Base-by-base conservation (phyloP, 2,113 vertebrate species). In the Corydoras maculifer region DNA sequence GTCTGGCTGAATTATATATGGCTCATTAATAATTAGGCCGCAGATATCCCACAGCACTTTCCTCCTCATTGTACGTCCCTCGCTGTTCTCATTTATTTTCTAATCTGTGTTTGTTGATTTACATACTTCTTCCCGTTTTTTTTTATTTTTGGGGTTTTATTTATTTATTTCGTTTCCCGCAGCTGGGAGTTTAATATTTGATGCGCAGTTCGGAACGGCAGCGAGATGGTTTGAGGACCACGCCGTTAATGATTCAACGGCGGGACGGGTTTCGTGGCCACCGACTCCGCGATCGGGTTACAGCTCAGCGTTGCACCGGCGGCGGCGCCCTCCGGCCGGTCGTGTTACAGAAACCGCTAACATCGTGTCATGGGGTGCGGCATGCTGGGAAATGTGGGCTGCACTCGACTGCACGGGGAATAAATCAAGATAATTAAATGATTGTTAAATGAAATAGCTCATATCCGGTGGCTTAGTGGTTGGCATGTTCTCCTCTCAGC, bases 21-120 rank as follows among this genome's bases (percentile, higher is more conserved):
- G 75, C 86, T 88, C 85, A 90, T 90, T 86, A 89, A 90, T 89
- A 84, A 90, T 89, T 89, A 84, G 73, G 80, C 77, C 80, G 84
- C 85, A 80, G 88, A 89, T 88, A 87, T 89, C 87, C 86, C 86
- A 85, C 73, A 90, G 88, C 88, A 86, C 76, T 87, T 84, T 90
- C 86, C 14, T 83, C 83, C 84, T 88, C 83, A 87, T 89, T 89
- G 84, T 89, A 89, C 87, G 88, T 87, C 82, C 82, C 84, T 87
- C 86, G 84, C 81, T 80, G 77, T 86, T 79, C 87, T 88, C 84
- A 86, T 90, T 89, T 88, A 89, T 88, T 87, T 85, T 88, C 85
- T 82, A 81, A 86, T 85, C 86, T 87, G 85, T 77, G 77, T 87
- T 79, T 87, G 88, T 88, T 86, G 88, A 88, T 88, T 86, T 88